A percentile compares a stretch with the other conserved stretches of the same genome.
These are phyloP conservation scores for Laupala kohalensis DNA, from an alignment of 1,140 invertebrate genomes.

Conservation along the genomic window DNA sequence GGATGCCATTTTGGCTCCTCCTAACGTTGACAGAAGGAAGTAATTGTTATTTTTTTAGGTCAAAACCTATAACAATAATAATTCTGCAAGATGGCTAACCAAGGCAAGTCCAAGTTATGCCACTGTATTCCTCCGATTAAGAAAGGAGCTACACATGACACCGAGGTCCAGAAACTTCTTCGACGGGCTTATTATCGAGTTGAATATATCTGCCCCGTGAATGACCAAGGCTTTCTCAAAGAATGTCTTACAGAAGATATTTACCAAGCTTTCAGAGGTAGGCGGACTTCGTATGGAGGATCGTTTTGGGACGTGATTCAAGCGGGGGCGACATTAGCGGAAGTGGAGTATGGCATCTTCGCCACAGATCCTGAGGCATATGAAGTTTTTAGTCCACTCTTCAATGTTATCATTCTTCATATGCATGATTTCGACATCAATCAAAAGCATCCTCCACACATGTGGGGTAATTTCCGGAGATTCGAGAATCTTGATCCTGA, in stretches of 20 bases:
- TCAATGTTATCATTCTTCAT: constrained; percentile 64
- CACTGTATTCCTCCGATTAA: too few relatives aligned
- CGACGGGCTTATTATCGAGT: background rate
- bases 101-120: too few relatives aligned
- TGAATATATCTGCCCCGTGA: background rate
- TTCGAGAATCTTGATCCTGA: constrained; percentile 60
- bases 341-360: constrained; percentile 39
- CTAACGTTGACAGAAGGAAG: too few relatives aligned
- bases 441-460: constrained; percentile 44
- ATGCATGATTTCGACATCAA: constrained; percentile 51
- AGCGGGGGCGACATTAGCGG: background rate
- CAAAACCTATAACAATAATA: too few relatives aligned
- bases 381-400: constrained; percentile 48
- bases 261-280: background rate
- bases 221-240: background rate
- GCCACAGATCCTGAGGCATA: constrained; percentile 61
- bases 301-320: background rate
- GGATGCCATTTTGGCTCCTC: too few relatives aligned
- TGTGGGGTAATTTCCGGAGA: constrained; percentile 53
- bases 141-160: too few relatives aligned
- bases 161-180: background rate
- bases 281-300: background rate
- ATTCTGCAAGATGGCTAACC: too few relatives aligned
- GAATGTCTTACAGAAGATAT: constrained; percentile 35
- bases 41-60: too few relatives aligned